phyloP scores from a whole-genome alignment of 2,113 vertebrate species.

The Caracal caracal region DNA sequence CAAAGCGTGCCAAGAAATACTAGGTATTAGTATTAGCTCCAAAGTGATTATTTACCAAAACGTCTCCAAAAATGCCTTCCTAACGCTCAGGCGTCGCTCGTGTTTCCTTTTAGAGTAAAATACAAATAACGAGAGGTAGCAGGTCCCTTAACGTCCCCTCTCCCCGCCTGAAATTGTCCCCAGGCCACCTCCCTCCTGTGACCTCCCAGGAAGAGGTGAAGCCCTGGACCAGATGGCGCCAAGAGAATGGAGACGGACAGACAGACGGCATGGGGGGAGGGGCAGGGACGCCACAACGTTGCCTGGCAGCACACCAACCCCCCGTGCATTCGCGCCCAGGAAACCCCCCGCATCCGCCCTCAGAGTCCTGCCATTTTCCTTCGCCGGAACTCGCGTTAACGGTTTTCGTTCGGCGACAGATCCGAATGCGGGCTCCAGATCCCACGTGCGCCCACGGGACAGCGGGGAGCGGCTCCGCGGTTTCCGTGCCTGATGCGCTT shows the following conservation, averaged over 20 bases:
- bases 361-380: neutral
- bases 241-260: neutral
- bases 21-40: neutral
- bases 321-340: neutral
- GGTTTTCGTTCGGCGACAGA: neutral
- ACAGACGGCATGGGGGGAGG: neutral
- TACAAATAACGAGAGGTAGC: neutral
- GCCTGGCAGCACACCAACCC: too few species aligned
- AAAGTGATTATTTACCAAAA: neutral
- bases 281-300: neutral
- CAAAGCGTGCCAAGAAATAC: neutral
- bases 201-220: neutral
- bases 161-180: neutral
- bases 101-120: neutral
- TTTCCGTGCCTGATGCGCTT: neutral
- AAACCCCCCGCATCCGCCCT: neutral
- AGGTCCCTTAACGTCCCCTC: neutral
- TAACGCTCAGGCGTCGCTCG: neutral
- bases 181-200: neutral
- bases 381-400: neutral
- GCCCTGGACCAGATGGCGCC: neutral
- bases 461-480: fast-evolving
- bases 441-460: fast-evolving
- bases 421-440: neutral
- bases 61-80: neutral